Evolutionary conservation across 1,140 invertebrate species (phyloP).

Genomic region (Pseudomyrmex pallidus): DNA sequence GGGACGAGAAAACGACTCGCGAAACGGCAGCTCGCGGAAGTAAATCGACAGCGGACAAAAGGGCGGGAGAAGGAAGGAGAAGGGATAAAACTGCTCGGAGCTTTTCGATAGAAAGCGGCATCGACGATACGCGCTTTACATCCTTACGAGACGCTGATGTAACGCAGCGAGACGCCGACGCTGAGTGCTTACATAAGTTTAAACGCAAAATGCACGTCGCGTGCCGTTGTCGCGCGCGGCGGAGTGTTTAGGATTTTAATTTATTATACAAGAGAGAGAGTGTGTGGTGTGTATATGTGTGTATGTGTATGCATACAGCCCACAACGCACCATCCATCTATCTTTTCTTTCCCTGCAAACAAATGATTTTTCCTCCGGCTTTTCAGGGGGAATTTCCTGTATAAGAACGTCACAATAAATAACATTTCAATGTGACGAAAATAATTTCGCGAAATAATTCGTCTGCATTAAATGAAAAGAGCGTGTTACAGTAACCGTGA

Average conservation of each 20-base stretch:
- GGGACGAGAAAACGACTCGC: conserved; percentile 28
- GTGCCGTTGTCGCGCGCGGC: not conserved
- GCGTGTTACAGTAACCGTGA: not conserved
- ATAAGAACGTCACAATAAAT: conserved; percentile 15
- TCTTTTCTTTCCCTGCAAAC: not conserved
- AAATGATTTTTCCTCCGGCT: not conserved
- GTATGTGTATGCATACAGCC: too few relatives aligned
- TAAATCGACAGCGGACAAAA: conserved; percentile 39
- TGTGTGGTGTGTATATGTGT: not conserved
- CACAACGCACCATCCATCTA: not conserved
- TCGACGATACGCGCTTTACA: conserved; percentile 27
- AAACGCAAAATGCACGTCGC: conserved; percentile 12
- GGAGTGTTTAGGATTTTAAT: conserved; percentile 39
- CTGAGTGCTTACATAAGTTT: conserved; percentile 42
- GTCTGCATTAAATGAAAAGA: not conserved
- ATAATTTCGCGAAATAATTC: not conserved
- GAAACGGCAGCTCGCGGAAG: conserved; percentile 18
- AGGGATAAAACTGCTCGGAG: conserved; percentile 36
- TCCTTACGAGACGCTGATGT: conserved; percentile 33
- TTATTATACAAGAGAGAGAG: not conserved
- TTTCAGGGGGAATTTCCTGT: not conserved
- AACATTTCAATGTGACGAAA: not conserved
- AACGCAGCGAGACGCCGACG: conserved; percentile 14
- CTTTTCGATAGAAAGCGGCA: conserved; percentile 33
- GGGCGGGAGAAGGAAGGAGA: not conserved